phyloP scores from a whole-genome alignment of 2,797 vertebrate species.

The Taeniopygia guttata region DNA sequence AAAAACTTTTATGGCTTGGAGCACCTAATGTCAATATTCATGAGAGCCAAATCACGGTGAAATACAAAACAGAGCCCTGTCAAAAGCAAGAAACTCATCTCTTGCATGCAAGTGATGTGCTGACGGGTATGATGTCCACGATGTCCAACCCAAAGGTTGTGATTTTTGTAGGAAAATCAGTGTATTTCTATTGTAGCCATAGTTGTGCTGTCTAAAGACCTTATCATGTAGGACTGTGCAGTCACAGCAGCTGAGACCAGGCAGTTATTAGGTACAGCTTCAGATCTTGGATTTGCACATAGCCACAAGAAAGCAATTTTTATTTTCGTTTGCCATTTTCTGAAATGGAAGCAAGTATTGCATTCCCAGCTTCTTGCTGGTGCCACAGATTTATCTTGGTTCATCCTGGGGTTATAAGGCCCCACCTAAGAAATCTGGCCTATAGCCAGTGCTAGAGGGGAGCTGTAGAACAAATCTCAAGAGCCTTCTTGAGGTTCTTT shows the following conservation, averaged over 20 bases:
- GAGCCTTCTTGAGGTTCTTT: conserved; percentile 52
- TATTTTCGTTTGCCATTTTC: background rate
- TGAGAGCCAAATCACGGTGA: background rate
- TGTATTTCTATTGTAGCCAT: background rate
- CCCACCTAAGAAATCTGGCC: conserved; percentile 56
- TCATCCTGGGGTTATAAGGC: conserved; percentile 51
- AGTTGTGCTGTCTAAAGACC: background rate
- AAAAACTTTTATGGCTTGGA: background rate
- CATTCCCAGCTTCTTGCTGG: background rate
- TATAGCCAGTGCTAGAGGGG: conserved; percentile 34
- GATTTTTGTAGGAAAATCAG: background rate
- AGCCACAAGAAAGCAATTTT: background rate
- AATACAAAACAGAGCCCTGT: background rate
- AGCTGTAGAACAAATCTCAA: conserved; percentile 56
- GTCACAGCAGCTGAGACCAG: background rate
- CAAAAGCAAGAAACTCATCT: background rate
- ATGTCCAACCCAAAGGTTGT: background rate
- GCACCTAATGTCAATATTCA: background rate
- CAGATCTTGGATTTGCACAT: background rate
- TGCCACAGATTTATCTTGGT: conserved; percentile 49
- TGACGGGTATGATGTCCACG: background rate
- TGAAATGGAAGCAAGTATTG: background rate
- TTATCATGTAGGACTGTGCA: background rate
- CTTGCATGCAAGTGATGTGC: background rate
- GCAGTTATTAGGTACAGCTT: background rate